Evolutionary conservation across 2,113 vertebrate species (phyloP), one percentile per base, ranked within the genome.

Genomic region (Ellobius talpinus): DNA sequence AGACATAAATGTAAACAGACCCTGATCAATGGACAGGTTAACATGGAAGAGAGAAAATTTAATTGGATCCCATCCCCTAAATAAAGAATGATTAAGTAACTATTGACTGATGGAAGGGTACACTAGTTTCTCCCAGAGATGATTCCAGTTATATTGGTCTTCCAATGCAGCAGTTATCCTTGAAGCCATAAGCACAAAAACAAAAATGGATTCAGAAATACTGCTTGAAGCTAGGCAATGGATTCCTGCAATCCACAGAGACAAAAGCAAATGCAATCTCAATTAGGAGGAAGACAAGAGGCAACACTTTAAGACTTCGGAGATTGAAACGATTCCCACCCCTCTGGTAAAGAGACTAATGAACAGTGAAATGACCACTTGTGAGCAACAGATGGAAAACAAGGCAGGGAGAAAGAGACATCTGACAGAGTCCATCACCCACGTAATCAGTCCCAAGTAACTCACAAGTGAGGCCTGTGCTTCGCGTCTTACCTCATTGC

Each of bases 301-400:
- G 42, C 17, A 89, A 58, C 42, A 94, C 61, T 79, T 85, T 70
- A 89, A 91, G 74, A 93, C 6, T 50, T 16, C 42, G 0, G 68
- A 79, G 50, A 90, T 97, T 66, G 93, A 45, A 96, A 96, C 88
- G 94, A 91, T 92, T 88, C 82, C 78, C 79, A 90, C 89, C 52
- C 45, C 45, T 81, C 90, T 85, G 72, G 36, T 93, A 93, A 88
- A n/a, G 65, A 93, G 72, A 78, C 93, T 97, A 93, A 97, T 89
- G 88, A 97, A 88, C 76, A 90, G 95, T 90, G 65, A 97, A 97
- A 97, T 95, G 88, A 95, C 90, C 93, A 88, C 84, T 90, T 97
- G 94, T 79, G 50, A 93, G 79, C 72, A 95, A 94, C 95, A 97
- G 96, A 97, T 95, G 96, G 97, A 92, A 96, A 97, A 89, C 8